A percentile compares a stretch with the other conserved stretches of the same genome.
These are phyloP conservation scores for Matsumyia berberina DNA, from an alignment of 2,888 invertebrate genomes.

Conservation along the genomic window DNA sequence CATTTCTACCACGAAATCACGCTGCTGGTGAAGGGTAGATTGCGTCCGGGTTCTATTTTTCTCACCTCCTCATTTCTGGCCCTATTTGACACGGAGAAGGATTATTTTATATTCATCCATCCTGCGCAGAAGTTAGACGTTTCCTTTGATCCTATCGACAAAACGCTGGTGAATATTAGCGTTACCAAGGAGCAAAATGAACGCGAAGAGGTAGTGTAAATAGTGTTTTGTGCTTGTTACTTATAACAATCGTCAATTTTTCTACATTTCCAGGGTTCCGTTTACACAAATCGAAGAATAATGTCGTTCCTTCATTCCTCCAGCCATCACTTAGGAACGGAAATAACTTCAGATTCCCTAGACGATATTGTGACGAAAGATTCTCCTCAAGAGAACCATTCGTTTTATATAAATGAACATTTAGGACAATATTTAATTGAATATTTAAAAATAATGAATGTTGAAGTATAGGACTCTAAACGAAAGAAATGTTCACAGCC, in stretches of 20 bases:
- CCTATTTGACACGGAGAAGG: slow-evolving; percentile 80
- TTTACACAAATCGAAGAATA: slow-evolving; percentile 82
- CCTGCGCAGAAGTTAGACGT: slow-evolving; percentile 80
- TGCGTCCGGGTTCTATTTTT: slow-evolving; percentile 80
- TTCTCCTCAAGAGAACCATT: slow-evolving; percentile 77
- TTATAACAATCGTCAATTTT: too few species aligned
- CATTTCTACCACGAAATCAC: slow-evolving; percentile 82
- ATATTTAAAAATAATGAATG: slow-evolving; percentile 81
- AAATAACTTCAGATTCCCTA: slow-evolving; percentile 78
- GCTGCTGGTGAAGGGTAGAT: slow-evolving; percentile 77
- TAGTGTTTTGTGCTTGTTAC: too few species aligned
- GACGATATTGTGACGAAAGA: slow-evolving; percentile 79
- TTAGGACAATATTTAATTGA: slow-evolving; percentile 82
- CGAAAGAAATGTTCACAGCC: background rate
- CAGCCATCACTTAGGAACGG: slow-evolving; percentile 64
- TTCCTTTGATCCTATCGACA: slow-evolving; percentile 79
- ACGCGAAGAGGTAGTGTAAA: slow-evolving; percentile 79
- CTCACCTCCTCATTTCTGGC: slow-evolving; percentile 81
- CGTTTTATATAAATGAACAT: slow-evolving; percentile 82
- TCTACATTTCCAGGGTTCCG: slow-evolving; percentile 77
- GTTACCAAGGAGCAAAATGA: slow-evolving; percentile 78
- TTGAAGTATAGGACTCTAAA: slow-evolving; percentile 53
- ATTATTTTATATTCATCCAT: slow-evolving; percentile 80
- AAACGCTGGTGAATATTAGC: slow-evolving; percentile 80
- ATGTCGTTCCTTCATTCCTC: slow-evolving; percentile 81